Evolutionary conservation across 2,113 vertebrate genomes (phyloP).

Genomic region (Smithornis capensis): DNA sequence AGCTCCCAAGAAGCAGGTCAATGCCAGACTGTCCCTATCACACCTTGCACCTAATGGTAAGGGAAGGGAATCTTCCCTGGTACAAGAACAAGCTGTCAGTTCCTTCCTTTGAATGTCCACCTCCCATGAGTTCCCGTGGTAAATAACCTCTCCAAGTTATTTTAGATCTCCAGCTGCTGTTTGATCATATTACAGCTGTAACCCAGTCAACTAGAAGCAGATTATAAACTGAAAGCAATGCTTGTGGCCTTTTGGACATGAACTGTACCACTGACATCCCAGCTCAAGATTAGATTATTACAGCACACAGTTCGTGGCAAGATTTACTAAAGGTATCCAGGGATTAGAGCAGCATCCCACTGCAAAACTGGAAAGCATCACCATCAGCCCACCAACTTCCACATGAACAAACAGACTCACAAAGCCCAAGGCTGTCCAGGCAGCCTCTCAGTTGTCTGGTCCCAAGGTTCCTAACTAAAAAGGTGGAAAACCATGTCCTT

Average conservation of each 20-base stretch:
- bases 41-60: neutral
- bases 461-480: neutral
- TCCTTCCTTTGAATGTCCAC: neutral
- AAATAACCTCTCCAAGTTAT: neutral
- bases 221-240: conserved; percentile 23
- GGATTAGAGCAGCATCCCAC: neutral
- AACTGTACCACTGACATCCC: neutral
- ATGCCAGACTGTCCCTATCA: neutral
- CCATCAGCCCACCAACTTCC: neutral
- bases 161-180: conserved; percentile 42
- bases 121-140: neutral
- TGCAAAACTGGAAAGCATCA: neutral
- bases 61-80: neutral
- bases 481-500: neutral
- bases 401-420: neutral
- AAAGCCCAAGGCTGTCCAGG: neutral
- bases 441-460: neutral
- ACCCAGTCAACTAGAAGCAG: conserved; percentile 35
- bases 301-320: neutral
- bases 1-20: neutral
- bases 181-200: conserved; percentile 57
- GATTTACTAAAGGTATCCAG: neutral
- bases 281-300: neutral
- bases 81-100: neutral
- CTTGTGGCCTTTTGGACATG: neutral